Percentiles rank a stretch among this genome's conserved stretches.
Evolutionary conservation across 2,888 invertebrate species (phyloP).

Genomic region (Lasioglossum malachurum): DNA sequence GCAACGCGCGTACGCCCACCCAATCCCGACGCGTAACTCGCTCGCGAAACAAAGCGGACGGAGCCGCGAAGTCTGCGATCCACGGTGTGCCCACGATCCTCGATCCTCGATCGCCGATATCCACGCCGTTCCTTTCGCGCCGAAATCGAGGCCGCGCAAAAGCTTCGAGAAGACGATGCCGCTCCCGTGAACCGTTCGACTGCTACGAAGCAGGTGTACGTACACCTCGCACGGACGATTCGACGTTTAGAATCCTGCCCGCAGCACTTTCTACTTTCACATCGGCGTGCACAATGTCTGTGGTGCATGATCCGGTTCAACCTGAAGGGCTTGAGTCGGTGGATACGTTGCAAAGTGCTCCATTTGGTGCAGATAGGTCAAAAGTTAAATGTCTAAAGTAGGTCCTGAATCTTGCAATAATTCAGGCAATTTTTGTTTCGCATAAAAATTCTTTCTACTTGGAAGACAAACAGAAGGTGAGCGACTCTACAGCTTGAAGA

Average conservation of each 20-base stretch:
- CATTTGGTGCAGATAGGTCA: not conserved
- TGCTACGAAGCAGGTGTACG: constrained; percentile 62
- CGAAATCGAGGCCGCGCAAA: constrained; percentile 34
- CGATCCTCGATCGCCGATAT: not conserved
- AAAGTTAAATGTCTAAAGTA: not conserved
- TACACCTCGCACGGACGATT: constrained; percentile 39
- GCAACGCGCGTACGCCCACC: constrained; percentile 41
- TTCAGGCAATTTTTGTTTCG: no score
- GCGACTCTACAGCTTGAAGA: not conserved
- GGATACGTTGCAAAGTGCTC: not conserved
- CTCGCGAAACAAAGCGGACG: constrained; percentile 29
- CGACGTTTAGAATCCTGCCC: constrained; percentile 21
- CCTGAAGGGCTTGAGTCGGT: not conserved
- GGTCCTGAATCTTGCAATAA: no score
- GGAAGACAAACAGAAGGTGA: not conserved
- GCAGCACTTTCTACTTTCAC: constrained; percentile 69
- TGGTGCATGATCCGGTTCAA: not conserved
- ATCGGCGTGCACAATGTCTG: not conserved
- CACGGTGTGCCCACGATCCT: not conserved
- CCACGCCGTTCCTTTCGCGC: not conserved
- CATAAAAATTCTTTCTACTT: not conserved
- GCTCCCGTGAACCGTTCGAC: constrained; percentile 4
- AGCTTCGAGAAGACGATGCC: not conserved
- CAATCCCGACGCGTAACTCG: not conserved
- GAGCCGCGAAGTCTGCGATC: constrained; percentile 12